phyloP scores from a whole-genome alignment of 2,888 invertebrate species.

The Drosophila testacea region DNA sequence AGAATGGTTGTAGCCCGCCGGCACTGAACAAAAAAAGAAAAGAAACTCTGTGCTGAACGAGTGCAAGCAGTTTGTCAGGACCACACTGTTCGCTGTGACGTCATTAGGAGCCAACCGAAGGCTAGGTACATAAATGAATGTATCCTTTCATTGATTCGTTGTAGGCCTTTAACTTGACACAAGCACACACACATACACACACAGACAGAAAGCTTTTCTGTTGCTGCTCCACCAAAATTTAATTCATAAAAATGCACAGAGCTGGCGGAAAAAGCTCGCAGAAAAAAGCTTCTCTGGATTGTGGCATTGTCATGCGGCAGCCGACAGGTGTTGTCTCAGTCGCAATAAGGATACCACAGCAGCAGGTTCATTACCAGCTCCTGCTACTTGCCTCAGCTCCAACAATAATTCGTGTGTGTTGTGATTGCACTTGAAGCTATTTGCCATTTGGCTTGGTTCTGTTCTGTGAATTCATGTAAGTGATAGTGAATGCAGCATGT shows the following conservation, averaged over 20 bases:
- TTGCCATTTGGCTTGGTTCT: conserved; percentile 5
- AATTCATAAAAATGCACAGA: conserved; percentile 72
- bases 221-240: conserved; percentile 47
- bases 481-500: conserved; percentile 6
- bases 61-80: conserved; percentile 3
- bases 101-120: conserved; percentile 40
- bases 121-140: conserved; percentile 25
- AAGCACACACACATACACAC: conserved; percentile 11
- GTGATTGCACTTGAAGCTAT: conserved; percentile 18
- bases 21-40: conserved; percentile 5
- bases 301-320: conserved; percentile 35
- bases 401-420: conserved; percentile 12
- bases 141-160: conserved; percentile 55
- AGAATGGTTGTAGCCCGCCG: not conserved
- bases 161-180: conserved; percentile 37
- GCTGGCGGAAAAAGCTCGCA: conserved; percentile 52
- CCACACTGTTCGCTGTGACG: conserved; percentile 54
- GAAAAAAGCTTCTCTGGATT: conserved; percentile 17
- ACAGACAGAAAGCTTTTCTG: conserved; percentile 49
- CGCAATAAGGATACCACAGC: conserved; percentile 69
- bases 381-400: not conserved
- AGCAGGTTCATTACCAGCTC: conserved; percentile 65
- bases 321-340: conserved; percentile 80
- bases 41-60: conserved; percentile 2
- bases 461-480: conserved; percentile 14